Percentiles rank a stretch among this genome's conserved stretches.
These are phyloP conservation scores for Arothron firmamentum DNA, from an alignment of 2,113 vertebrate genomes.

Conservation along the genomic window DNA sequence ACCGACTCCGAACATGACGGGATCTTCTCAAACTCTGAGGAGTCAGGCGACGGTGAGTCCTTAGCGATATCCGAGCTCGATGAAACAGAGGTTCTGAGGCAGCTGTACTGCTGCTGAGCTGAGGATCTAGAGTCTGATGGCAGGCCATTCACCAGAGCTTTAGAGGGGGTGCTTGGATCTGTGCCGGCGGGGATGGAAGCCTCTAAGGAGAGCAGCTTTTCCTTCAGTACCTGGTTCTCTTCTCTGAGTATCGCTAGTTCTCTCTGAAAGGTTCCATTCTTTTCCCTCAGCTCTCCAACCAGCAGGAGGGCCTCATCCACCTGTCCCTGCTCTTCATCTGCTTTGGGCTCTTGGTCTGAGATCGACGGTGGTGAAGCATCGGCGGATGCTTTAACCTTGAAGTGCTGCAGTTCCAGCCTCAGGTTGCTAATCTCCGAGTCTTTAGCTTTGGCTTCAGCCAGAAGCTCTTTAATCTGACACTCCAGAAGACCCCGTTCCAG, in stretches of 20 bases:
- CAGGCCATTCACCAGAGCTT: conserved; percentile 58
- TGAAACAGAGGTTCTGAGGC: conserved; percentile 77
- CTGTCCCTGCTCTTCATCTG: conserved; percentile 47
- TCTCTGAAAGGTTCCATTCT: conserved; percentile 84
- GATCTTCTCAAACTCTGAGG: conserved; percentile 89
- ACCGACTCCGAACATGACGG: conserved; percentile 80
- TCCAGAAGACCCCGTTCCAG: conserved; percentile 83
- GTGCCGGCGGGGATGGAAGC: conserved; percentile 74
- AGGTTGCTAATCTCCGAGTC: conserved; percentile 92
- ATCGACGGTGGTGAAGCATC: conserved; percentile 41
- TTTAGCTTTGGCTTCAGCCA: conserved; percentile 92
- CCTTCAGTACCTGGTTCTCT: conserved; percentile 87
- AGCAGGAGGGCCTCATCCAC: conserved; percentile 74
- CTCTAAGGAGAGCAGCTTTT: conserved; percentile 83
- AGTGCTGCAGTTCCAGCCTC: conserved; percentile 84
- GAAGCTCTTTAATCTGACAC: conserved; percentile 88
- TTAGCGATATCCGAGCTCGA: conserved; percentile 87
- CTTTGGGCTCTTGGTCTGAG: conserved; percentile 57
- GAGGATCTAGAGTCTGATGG: conserved; percentile 42
- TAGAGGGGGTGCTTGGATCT: conserved; percentile 67
- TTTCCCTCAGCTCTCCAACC: conserved; percentile 82
- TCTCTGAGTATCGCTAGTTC: conserved; percentile 82
- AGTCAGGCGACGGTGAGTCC: conserved; percentile 85
- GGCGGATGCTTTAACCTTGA: conserved; percentile 74
- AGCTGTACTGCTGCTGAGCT: conserved; percentile 42